Conservation (phyloP, 2,888 invertebrate species). For the Thymelicus acteon region DNA sequence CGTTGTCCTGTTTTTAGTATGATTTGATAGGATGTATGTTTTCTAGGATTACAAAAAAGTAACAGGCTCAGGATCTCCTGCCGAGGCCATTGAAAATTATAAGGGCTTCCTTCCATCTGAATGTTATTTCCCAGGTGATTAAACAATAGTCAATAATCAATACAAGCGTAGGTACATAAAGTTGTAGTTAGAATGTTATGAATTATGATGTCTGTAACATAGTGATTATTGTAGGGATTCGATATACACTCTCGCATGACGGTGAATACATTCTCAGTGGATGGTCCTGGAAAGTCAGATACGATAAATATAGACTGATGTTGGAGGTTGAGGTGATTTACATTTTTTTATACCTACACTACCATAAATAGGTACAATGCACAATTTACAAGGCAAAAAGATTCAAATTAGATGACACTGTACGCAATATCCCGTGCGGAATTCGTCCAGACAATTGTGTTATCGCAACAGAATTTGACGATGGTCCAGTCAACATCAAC, state of each 20-base stretch:
- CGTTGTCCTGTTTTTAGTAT: no score
- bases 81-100: constrained; percentile 11
- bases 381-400: no score
- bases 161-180: no score
- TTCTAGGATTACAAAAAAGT: constrained; percentile 24
- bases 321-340: constrained; percentile 25
- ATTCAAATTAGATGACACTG: no score
- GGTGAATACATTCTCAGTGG: constrained; percentile 17
- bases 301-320: constrained; percentile 17
- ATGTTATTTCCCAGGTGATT: constrained; percentile 21
- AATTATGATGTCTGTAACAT: not conserved
- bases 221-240: constrained; percentile 4
- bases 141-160: no score
- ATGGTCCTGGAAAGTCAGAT: constrained; percentile 12
- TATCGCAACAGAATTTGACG: no score
- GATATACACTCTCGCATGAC: constrained; percentile 17
- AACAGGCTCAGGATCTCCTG: constrained; percentile 26
- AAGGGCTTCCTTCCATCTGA: constrained; percentile 15
- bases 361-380: no score
- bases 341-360: not conserved
- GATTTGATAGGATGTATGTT: not conserved
- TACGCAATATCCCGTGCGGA: no score
- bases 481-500: no score
- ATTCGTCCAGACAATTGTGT: no score
- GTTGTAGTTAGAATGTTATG: no score